These are phyloP conservation scores for Ectemnius cavifrons DNA, from an alignment of 2,888 invertebrate genomes.

Conservation along the genomic window DNA sequence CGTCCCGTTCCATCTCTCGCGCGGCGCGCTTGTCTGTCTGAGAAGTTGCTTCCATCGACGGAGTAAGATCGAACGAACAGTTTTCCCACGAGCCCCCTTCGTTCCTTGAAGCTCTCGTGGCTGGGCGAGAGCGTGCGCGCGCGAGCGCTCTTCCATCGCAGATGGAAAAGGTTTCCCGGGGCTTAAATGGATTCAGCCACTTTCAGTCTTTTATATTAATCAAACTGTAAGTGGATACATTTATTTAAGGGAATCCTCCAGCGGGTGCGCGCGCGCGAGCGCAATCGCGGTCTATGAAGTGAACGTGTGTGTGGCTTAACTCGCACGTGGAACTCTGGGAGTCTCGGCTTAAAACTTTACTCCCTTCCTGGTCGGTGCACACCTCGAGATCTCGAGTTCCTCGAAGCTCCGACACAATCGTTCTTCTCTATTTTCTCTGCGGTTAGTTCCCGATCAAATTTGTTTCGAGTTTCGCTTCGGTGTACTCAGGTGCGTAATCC, in stretches of 20 bases:
- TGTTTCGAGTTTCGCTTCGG: background rate
- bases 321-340: conserved; percentile 23
- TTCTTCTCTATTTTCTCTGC: conserved; percentile 6
- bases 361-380: background rate
- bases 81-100: conserved; percentile 26
- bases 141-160: conserved; percentile 13
- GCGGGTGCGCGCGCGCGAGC: background rate
- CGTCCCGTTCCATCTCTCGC: conserved; percentile 26
- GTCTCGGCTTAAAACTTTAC: conserved; percentile 26
- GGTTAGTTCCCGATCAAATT: conserved; percentile 7
- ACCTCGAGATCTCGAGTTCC: background rate
- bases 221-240: conserved; percentile 44
- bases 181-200: conserved; percentile 37
- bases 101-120: conserved; percentile 1
- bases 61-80: conserved; percentile 42
- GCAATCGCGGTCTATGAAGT: no score
- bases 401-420: background rate
- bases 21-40: conserved; percentile 16
- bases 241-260: conserved; percentile 20
- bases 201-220: conserved; percentile 46
- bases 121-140: background rate
- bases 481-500: conserved; percentile 3
- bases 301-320: background rate
- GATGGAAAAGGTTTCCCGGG: conserved; percentile 33
- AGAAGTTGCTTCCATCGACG: conserved; percentile 40